Evolutionary conservation across 2,113 vertebrate genomes (phyloP), one percentile per base, ranked within the genome.

Genomic region (Myotis lucifugus): DNA sequence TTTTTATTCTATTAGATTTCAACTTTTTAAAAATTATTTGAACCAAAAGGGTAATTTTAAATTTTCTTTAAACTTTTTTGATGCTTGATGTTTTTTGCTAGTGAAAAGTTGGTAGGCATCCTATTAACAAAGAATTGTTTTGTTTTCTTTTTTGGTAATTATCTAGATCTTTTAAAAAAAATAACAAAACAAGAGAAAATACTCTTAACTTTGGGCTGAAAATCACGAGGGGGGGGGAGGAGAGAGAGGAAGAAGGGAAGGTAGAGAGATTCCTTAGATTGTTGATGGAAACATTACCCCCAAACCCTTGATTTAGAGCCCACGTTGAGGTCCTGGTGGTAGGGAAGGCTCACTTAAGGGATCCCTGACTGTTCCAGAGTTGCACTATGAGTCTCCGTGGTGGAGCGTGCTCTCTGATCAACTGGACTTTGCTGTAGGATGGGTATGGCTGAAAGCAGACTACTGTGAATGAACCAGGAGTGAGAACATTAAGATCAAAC

Each of bases 161-260:
- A 9, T 37, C 9, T 88, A 61, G 7, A 81, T 72, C 27, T 40
- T 40, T 88, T 37, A 37, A 77, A 81, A 48, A 93, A 93, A 27
- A 46, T 67, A 34, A 32, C 70, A 52, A 59, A 92, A 77, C 14
- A 87, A 25, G 27, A 54, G 34, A 79, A 86, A 81, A 50, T 37
- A 59, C 19, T 72, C 59, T 40, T 40, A 74, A 19, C 10, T 50
- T 82, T 77, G 32, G 4, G 3, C 69, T 76, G 32, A 32, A 17
- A 72, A 61, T 56, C 67, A 83, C 25, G 59, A 76, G 11, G 32
- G 40, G 4, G 40, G 40, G 40, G 40, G 5, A 40, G 40, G 40
- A 40, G 40, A 40, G 66, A 15, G 8, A 70, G 21, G 27, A 79
- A 56, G 40, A 54, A 77, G 10, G n/a, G 18, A 59, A 66, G 56